Evolutionary conservation across 2,888 invertebrate species (phyloP).

Genomic region (Thera obeliscata): DNA sequence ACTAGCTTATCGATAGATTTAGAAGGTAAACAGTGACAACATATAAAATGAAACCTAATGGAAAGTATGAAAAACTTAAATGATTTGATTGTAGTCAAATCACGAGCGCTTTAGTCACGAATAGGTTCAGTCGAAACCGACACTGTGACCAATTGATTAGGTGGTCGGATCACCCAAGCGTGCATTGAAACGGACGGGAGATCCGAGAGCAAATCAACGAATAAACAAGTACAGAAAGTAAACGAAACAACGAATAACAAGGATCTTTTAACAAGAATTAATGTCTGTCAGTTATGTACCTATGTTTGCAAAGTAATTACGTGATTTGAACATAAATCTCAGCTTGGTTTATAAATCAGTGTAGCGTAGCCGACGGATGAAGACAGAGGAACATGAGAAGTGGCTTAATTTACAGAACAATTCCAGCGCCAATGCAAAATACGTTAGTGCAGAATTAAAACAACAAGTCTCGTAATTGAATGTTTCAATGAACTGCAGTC

Average conservation of each 20-base stretch:
- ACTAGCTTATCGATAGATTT: conserved; percentile 38
- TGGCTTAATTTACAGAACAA: conserved; percentile 42
- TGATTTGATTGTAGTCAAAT: conserved; percentile 55
- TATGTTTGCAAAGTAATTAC: conserved; percentile 49
- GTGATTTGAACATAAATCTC: conserved; percentile 58
- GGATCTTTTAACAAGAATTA: conserved; percentile 40
- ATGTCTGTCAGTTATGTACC: conserved; percentile 36
- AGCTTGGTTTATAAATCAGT: conserved; percentile 55
- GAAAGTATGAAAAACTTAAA: conserved; percentile 41
- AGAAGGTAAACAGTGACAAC: conserved; percentile 43
- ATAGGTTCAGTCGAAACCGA: conserved; percentile 57
- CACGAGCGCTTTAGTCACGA: conserved; percentile 49
- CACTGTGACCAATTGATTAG: conserved; percentile 66
- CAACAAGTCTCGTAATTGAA: conserved; percentile 60
- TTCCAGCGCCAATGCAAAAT: conserved; percentile 35
- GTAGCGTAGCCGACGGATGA: conserved; percentile 45
- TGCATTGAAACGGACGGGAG: conserved; percentile 60
- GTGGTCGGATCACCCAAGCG: conserved; percentile 56
- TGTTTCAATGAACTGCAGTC: conserved; percentile 58
- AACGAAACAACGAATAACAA: conserved; percentile 49
- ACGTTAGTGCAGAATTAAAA: conserved; percentile 40
- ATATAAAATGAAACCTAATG: conserved; percentile 27
- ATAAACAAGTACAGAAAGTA: conserved; percentile 43
- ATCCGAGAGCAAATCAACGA: conserved; percentile 51
- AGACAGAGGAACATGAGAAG: conserved; percentile 34